Evolutionary conservation across 2,797 vertebrate species (phyloP), one percentile per base, ranked within the genome.

Genomic region (Rhynchotus rufescens): DNA sequence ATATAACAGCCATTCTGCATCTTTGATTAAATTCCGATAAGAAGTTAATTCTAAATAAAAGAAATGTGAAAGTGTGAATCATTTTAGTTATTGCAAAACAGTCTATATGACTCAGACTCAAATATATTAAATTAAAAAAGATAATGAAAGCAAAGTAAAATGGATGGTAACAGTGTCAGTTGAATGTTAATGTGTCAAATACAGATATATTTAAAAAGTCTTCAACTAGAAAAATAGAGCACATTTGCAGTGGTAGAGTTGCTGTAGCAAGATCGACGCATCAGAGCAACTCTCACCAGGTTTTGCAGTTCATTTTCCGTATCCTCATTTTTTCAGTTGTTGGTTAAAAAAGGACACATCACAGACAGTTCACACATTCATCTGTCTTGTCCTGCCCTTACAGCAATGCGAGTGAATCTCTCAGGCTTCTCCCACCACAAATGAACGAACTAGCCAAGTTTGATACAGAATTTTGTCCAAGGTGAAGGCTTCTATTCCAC

Each of bases 161-260:
- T 95, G 93, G 95, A 96, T 97, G 94, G 79, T 97, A 97, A 96
- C 93, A 89, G 90, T 79, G 77, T 88, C 80, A 57, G 95, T 89
- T 90, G 87, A 96, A 93, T 84, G 91, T 94, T 96, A 93, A 89
- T 57, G 91, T 93, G 92, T 94, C 90, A 95, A 95, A 96, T 95
- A 97, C 84, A 96, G 94, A 97, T 97, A 92, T 16, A 94, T 88
- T 89, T 78, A 96, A 96, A 49, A 96, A 94, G 91, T 91, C 84
- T 96, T 96, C 62, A 83, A 93, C 96, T 97, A 97, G 96, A 98
- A 97, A 97, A 97, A 97, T 86, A 97, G 92, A 97, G 95, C 91
- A 91, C 52, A 86, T 96, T 90, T 96, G 86, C 87, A 95, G 94
- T 88, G 95, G 79, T 64, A 82, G 86, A 96, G 96, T 51, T 95